Conservation (phyloP, 1,140 invertebrate species). For the Meloidogyne floridensis region DNA sequence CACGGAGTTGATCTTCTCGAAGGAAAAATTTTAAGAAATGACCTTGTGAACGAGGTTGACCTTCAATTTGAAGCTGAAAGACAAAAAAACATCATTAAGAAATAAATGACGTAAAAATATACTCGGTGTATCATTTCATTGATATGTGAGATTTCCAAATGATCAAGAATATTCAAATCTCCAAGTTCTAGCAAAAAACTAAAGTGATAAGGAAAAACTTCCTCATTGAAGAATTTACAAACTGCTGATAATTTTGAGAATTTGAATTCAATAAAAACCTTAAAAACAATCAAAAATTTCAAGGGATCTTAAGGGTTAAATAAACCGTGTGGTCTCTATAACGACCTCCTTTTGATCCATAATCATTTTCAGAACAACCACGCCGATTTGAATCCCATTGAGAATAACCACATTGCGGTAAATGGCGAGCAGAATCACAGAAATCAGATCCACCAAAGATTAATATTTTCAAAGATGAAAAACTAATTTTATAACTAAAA, state of each 20-base stretch:
- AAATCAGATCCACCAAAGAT: constrained; percentile 56
- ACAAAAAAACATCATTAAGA: not conserved
- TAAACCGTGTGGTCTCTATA: constrained; percentile 55
- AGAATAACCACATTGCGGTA: constrained; percentile 42
- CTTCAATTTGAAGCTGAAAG: not conserved
- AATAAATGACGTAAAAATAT: not conserved
- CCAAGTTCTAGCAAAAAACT: constrained; percentile 39
- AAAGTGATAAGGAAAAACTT: constrained; percentile 39
- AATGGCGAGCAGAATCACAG: constrained; percentile 41
- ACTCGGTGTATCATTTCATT: constrained; percentile 56
- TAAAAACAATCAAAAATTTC: not conserved
- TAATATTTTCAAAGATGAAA: constrained; percentile 43
- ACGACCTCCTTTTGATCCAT: constrained; percentile 45
- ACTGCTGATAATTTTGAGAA: constrained; percentile 41
- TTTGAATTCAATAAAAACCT: constrained; percentile 31
- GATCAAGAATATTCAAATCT: constrained; percentile 55
- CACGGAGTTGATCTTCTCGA: constrained; percentile 48
- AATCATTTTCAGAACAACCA: not conserved
- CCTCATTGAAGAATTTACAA: constrained; percentile 38
- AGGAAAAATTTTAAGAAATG: constrained; percentile 44
- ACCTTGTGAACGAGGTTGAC: constrained; percentile 31
- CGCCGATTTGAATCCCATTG: constrained; percentile 39
- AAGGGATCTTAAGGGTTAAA: not conserved
- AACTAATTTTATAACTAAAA: constrained; percentile 29
- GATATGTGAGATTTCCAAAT: constrained; percentile 54